Base-by-base conservation (phyloP, 2,113 vertebrate species). In the Ifrita kowaldi region DNA sequence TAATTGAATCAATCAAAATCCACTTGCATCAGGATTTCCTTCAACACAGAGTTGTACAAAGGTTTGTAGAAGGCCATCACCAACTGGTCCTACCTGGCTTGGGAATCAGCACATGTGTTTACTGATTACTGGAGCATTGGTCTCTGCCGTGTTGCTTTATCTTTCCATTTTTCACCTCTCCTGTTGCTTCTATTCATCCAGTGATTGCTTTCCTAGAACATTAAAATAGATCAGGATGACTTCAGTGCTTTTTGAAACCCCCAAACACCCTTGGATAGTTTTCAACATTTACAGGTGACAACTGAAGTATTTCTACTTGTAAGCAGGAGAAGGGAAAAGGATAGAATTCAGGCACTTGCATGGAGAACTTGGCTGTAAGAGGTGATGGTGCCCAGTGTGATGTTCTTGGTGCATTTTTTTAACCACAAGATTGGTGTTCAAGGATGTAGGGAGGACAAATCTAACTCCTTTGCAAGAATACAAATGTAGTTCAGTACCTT, bases 251-350 rank as follows among this genome's bases (percentile, higher is more conserved):
- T 70, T 42, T 46, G 30, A 35, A 76, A 33, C 8, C 4, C 41
- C 7, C 24, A 37, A 37, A 22, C 35, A 20, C 30, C 22, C 26
- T 46, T 86, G 28, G 23, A 8, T n/a, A 46, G 37, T 26, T 41
- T n/a, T 42, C 65, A 20, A 0, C 13, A 3, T 32, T 57, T 69
- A 18, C 20, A 46, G 2, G 13, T 23, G 10, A 33, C 26, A 56
- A 19, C 33, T 53, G 60, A 71, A 77, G 33, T 24, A 26, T n/a
- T 44, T 68, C 17, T 81, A 0, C 55, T 81, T 65, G 27, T 47
- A 60, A 69, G 44, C 50, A 52, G 33, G 35, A 87, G 44, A 74
- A 78, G 10, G 30, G 16, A 47, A 47, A 50, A 69, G 18, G 21
- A 32, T 35, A 39, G 30, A 53, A 67, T 55, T 47, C 7, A 32